These are phyloP conservation scores for Epinotia demarniana DNA, from an alignment of 2,888 invertebrate genomes.

Conservation along the genomic window DNA sequence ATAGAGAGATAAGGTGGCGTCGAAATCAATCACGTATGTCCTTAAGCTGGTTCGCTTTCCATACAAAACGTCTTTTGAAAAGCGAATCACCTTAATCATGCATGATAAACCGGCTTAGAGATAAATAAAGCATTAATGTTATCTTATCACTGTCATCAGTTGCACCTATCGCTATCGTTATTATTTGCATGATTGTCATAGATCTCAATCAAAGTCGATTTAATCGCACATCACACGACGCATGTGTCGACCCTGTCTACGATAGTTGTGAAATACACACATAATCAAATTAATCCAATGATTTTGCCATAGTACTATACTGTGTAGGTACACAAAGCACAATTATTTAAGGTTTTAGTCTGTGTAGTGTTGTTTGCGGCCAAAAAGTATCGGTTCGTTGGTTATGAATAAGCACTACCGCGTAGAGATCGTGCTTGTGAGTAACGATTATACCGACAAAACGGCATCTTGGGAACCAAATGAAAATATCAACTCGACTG, in stretches of 20 bases:
- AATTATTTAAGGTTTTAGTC: background rate
- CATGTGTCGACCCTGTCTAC: background rate
- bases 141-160: background rate
- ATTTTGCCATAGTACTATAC: background rate
- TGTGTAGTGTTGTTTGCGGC: background rate
- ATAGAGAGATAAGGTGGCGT: background rate
- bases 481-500: no score
- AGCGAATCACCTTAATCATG: no score
- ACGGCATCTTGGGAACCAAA: no score
- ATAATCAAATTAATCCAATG: background rate
- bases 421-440: no score
- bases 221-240: background rate
- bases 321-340: background rate
- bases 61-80: no score
- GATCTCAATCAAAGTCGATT: background rate
- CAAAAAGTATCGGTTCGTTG: background rate
- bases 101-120: background rate
- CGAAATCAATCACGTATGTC: background rate
- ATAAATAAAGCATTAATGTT: background rate
- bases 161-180: background rate
- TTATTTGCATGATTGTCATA: background rate
- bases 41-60: no score
- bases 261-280: background rate
- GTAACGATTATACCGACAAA: no score
- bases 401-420: no score